Evolutionary conservation across 2,797 vertebrate genomes (phyloP), one percentile per base, ranked within the genome.

Genomic region (Darevskia mixta): DNA sequence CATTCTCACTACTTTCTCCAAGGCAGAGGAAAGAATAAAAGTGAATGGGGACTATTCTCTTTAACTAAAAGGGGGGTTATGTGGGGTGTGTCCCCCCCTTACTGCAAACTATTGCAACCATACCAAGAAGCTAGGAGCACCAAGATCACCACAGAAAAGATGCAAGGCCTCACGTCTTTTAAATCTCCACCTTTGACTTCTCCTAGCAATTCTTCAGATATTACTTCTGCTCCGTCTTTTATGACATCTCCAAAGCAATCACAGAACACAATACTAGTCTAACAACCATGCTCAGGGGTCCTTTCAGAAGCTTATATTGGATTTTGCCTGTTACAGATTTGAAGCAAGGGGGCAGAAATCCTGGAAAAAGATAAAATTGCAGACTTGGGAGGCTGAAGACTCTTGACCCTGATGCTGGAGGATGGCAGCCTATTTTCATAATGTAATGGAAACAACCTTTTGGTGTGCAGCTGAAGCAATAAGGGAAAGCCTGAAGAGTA

Each of bases 141-240:
- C 32, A 79, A 91, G 90, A 93, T 41, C 38, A 55, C 13, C 86
- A 71, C 58, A 90, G 17, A 83, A 81, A 86, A 77, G 17, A 41
- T 27, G 86, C 61, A 66, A 84, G 41, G 45, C 84, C 15, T 89
- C 83, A 64, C 10, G 73, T 79, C 35, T 92, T 88, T 88, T n/a
- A 92, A 83, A 87, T 89, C 86, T 45, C 5, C 79, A 92, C 86
- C 25, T 89, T 87, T 17, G 29, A 83, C 79, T 93, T 94, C 82
- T 87, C 90, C 71, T 58, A 86, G 71, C 43, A 88, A 32, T 79
- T 86, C 88, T 91, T 91, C 27, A 84, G 89, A 85, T 89, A 91
- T 93, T 87, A 90, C 32, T 32, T 76, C 45, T 27, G 23, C 38
- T 94, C 58, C 43, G 85, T 58, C 58, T 91, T 93, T 94, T 49